These are phyloP conservation scores for Hypotaenidia philippensis DNA, from an alignment of 2,797 vertebrate species.

Conservation along the genomic window DNA sequence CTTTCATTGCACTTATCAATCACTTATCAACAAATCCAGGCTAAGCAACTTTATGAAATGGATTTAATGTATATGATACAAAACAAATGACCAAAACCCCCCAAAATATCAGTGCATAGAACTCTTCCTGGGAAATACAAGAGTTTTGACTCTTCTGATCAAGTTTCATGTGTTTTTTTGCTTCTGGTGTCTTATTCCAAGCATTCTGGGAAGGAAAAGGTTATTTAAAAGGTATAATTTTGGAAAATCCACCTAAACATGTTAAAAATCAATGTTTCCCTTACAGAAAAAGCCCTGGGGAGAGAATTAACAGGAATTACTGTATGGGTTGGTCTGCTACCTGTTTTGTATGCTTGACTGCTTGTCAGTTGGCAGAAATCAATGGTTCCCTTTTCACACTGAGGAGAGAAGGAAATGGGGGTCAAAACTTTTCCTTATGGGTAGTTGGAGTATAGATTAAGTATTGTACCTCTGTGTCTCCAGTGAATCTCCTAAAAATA, in stretches of 20 bases:
- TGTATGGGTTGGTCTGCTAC: slow-evolving; percentile 32
- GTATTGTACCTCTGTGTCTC: not conserved
- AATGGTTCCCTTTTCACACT: slow-evolving; percentile 41
- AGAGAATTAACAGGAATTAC: slow-evolving; percentile 64
- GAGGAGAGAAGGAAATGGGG: not conserved
- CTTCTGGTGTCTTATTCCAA: slow-evolving; percentile 4
- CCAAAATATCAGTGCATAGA: not conserved
- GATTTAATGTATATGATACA: not conserved
- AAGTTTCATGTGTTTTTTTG: slow-evolving; percentile 12
- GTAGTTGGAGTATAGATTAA: slow-evolving; percentile 36
- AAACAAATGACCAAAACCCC: not conserved
- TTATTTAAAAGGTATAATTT: slow-evolving; percentile 34
- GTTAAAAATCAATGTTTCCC: slow-evolving; percentile 46
- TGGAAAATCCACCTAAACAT: slow-evolving; percentile 52
- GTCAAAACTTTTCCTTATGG: slow-evolving; percentile 7
- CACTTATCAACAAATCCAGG: not conserved
- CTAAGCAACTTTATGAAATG: not conserved
- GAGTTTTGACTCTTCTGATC: not conserved
- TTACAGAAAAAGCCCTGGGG: slow-evolving; percentile 29
- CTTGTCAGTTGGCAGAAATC: slow-evolving; percentile 69
- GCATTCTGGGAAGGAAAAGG: slow-evolving; percentile 16
- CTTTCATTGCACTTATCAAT: not conserved
- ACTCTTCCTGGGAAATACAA: slow-evolving; percentile 20
- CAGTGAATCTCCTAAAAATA: slow-evolving; percentile 13
- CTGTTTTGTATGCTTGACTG: slow-evolving; percentile 62